Conservation (phyloP, 2,888 invertebrate species). For the Lamellibrachia columna region DNA sequence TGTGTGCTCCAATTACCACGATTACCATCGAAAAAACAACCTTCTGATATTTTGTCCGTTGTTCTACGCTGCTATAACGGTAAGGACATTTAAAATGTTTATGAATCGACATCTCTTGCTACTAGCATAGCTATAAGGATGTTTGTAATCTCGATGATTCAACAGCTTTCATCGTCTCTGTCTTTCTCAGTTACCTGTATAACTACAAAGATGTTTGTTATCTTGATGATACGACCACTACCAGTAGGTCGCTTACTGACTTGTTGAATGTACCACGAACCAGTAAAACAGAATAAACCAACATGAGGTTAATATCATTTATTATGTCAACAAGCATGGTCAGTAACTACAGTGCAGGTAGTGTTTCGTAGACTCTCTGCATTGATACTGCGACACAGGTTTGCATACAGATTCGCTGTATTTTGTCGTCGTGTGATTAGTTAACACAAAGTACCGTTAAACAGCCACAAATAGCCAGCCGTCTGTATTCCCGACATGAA, state of each 20-base stretch:
- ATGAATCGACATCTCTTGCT: too few relatives aligned
- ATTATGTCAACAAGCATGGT: constrained; percentile 1
- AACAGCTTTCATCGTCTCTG: too few relatives aligned
- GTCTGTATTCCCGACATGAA: not conserved
- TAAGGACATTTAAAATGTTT: too few relatives aligned
- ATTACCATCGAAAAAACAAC: too few relatives aligned
- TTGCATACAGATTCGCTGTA: not conserved
- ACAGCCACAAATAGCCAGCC: not conserved
- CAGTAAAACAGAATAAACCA: not conserved
- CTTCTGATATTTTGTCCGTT: too few relatives aligned
- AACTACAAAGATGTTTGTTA: not conserved
- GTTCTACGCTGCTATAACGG: too few relatives aligned
- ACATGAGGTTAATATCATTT: not conserved
- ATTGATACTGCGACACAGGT: not conserved
- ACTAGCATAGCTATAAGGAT: too few relatives aligned
- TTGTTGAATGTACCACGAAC: not conserved
- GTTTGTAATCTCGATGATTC: too few relatives aligned
- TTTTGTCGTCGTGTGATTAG: not conserved
- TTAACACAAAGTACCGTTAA: not conserved
- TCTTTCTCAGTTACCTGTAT: not conserved
- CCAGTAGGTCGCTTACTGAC: not conserved
- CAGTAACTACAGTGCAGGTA: not conserved
- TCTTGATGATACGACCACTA: not conserved
- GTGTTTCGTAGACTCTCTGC: not conserved
- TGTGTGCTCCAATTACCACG: too few relatives aligned